Evolutionary conservation across 1,140 invertebrate genomes (phyloP), one percentile per base, ranked within the genome.

Genomic region (Musca vetustissima): DNA sequence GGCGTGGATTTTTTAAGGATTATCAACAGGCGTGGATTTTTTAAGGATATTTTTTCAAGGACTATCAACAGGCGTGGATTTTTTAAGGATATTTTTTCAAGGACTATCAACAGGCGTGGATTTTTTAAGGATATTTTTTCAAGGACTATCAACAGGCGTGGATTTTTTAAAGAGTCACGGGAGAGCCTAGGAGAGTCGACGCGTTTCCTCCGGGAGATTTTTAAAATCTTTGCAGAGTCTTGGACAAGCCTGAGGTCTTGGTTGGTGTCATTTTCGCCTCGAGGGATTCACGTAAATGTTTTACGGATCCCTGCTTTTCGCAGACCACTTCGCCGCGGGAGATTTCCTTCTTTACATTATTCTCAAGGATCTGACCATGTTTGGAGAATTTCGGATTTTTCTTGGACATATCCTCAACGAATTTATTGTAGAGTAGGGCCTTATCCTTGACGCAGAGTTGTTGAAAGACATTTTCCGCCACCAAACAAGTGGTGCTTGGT

Each of bases 381-480:
- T 70, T 72, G n/a, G 64, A 73, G 15, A 80, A 80, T 21, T 75
- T 76, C 3, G 78, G 78, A 73, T 80, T 76, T 61, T 73, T 77
- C 28, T 71, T 72, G 0, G 76, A 71, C 71, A 80, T 78, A 19
- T 81, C 78, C 7, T 75, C 73, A 13, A 81, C 73, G 24, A 81
- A 81, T 52, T 81, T 73, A 50, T 80, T 79, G 15, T 77, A 80
- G 11, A 81, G 66, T 64, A 79, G 28, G 0, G 73, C 76, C 64
- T 81, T 81, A 68, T 81, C 79, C 70, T 75, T 78, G 6, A 81
- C 79, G 21, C 76, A 79, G 22, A 81, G 61, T 49, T 81, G 75
- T 2, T 73, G 72, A 57, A 80, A 80, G 0, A 80, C 78, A 66
- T 77, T 78, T 55, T 81, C 79, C 48, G 78, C 76, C 15, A 81